These are phyloP conservation scores for Scarus forsteni DNA, from an alignment of 2,797 vertebrate species.

Conservation along the genomic window DNA sequence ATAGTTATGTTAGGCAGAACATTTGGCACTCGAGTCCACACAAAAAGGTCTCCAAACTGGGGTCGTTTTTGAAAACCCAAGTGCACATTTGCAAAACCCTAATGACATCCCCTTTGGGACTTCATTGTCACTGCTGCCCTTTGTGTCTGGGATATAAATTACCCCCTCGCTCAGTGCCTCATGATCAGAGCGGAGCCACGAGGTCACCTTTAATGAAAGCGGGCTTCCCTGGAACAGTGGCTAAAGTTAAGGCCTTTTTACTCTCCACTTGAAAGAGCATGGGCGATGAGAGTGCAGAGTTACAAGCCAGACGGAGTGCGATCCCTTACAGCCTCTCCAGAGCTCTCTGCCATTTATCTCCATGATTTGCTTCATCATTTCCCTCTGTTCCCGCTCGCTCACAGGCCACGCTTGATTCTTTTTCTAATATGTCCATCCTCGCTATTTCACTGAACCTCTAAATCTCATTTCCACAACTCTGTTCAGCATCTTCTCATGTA, in stretches of 20 bases:
- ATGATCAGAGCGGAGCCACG: conserved; percentile 52
- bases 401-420: conserved; percentile 22
- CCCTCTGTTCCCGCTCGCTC: conserved; percentile 20
- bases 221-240: conserved; percentile 46
- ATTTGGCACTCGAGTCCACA: neutral
- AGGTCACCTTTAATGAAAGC: conserved; percentile 67
- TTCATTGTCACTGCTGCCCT: neutral
- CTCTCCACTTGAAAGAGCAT: conserved; percentile 73
- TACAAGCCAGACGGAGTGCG: conserved; percentile 51
- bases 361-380: conserved; percentile 50
- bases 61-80: neutral
- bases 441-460: conserved; percentile 25
- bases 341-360: conserved; percentile 63
- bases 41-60: neutral
- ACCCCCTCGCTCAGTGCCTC: conserved; percentile 15
- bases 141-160: conserved; percentile 41
- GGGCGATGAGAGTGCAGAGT: conserved; percentile 47
- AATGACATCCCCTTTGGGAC: conserved; percentile 5
- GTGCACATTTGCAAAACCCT: no score
- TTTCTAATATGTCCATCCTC: conserved; percentile 30
- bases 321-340: conserved; percentile 57
- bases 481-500: neutral
- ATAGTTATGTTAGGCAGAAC: no score
- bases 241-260: conserved; percentile 61
- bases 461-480: conserved; percentile 29